Percentiles rank a stretch among this genome's conserved stretches.
These are phyloP conservation scores for Euborellia annulipes DNA, from an alignment of 1,140 invertebrate species.

Conservation along the genomic window DNA sequence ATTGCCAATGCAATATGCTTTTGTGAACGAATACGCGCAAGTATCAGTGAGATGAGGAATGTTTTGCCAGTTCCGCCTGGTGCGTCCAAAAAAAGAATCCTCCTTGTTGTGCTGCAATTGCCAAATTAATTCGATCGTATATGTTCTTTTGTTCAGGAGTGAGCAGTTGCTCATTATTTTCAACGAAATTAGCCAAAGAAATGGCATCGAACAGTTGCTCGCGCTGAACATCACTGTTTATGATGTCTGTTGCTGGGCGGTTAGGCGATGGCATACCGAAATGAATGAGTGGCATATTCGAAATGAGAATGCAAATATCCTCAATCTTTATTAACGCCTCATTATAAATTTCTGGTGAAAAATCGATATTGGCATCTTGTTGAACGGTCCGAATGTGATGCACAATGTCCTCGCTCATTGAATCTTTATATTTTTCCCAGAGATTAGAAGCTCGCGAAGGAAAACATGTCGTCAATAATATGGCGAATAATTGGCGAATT, in stretches of 20 bases:
- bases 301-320: slow-evolving; percentile 14
- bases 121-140: slow-evolving; percentile 23
- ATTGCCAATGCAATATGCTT: slow-evolving; percentile 23
- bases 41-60: slow-evolving; percentile 25
- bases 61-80: slow-evolving; percentile 24
- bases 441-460: slow-evolving; percentile 19
- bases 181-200: not conserved
- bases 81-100: slow-evolving; percentile 28
- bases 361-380: slow-evolving; percentile 14
- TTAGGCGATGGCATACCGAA: slow-evolving; percentile 16
- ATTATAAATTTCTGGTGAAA: slow-evolving; percentile 14
- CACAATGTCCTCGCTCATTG: slow-evolving; percentile 21
- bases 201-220: slow-evolving; percentile 5
- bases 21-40: slow-evolving; percentile 22
- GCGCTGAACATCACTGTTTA: slow-evolving; percentile 5
- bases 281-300: slow-evolving; percentile 13
- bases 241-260: slow-evolving; percentile 10
- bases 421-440: slow-evolving; percentile 24
- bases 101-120: slow-evolving; percentile 20
- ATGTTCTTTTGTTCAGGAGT: slow-evolving; percentile 21
- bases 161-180: slow-evolving; percentile 1
- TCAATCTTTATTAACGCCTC: slow-evolving; percentile 14
- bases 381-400: slow-evolving; percentile 10
- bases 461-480: slow-evolving; percentile 22
- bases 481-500: slow-evolving; percentile 27